Evolutionary conservation across 2,888 invertebrate species (phyloP), one percentile per base, ranked within the genome.

Genomic region (Melanostoma scalare): DNA sequence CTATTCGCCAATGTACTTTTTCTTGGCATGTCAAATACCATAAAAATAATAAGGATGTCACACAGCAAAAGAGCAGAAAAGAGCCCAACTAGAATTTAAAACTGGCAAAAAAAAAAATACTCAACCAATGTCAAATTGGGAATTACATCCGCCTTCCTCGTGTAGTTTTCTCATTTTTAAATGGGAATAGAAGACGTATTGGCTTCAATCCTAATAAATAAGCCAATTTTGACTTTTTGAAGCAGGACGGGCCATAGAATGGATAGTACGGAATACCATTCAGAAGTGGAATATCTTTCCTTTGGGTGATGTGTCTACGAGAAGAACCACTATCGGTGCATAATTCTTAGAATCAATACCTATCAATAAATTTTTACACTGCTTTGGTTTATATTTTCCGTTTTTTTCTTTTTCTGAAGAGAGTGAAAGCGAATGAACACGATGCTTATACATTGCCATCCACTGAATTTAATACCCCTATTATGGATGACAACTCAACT

Each of bases 151-250:
- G 20, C 30, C 71, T 36, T 10, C n/a, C n/a, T n/a, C 55, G 31
- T 52, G 56, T 35, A 44, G 60, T 46, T 69, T 60, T 50, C 31
- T 67, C 67, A 71, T 50, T 77, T 77, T 82, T 77, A 82, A 69
- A 40, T 60, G 65, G 69, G 67, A 75, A 78, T 75, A 74, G 84
- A 84, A 84, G 84, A 84, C 61, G 84, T 84, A 84, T 84, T 75
- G 84, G 79, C 55, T 84, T 84, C 84, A 84, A 84, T 84, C 84
- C 79, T 79, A 84, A 84, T 84, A 84, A 84, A 84, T 84, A 84
- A 84, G 79, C 71, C 79, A 78, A 84, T 75, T 79, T 84, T 79
- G 74, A 79, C 79, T 79, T 75, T 79, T 74, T 79, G 79, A 50
- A 75, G 55, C 31, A 67, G 61, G 71, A 61, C 55, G 55, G 42